Base-by-base conservation (phyloP, 2,888 invertebrate species). In the Griposia aprilina region DNA sequence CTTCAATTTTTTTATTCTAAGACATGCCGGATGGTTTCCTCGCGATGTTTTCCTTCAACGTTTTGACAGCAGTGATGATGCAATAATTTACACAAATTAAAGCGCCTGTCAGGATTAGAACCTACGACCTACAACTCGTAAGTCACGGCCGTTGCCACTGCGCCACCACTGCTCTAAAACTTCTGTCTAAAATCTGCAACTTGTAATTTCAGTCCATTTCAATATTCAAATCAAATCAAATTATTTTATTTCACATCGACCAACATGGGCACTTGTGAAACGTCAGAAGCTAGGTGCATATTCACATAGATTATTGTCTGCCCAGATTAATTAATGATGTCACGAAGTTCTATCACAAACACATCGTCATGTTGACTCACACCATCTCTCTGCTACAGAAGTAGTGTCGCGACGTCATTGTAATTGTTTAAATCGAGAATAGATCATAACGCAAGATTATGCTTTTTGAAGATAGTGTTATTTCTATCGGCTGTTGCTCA, bases 301-400 rank as follows among this genome's bases (percentile, higher is more conserved):
- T 73, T 67, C 57, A 74, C 11, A 36, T 2, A 72, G 68, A 45
- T 45, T 45, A 75, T 79, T 62, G 84, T 84, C 69, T 66, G 26
- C 10, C 13, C 26, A 75, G 62, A 75, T 75, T 59, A 26, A 36
- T 73, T 45, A 45, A 45, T 45, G 82, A 77, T 71, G 71, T 85
- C 71, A 81, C 13, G 17, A 30, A 17, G 7, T 17, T 15, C 30
- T 26, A 71, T 75, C 76, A 36, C 57, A 66, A 78, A 70, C 15
- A 69, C 15, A 10, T 45, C 23, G 45, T 48, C 65, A 66, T 30
- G 52, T 63, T 67, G 75, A 82, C 70, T 80, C 62, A 71, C 45
- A n/a, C 17, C 57, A 41, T 26, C 48, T 57, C 63, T 63, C n/a
- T 15, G 26, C 15, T 6, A 45, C 63, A 67, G 57, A 30, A 78